Evolutionary conservation across 2,797 vertebrate genomes (phyloP), one percentile per base, ranked within the genome.

Genomic region (Micropoecilia bifurca): DNA sequence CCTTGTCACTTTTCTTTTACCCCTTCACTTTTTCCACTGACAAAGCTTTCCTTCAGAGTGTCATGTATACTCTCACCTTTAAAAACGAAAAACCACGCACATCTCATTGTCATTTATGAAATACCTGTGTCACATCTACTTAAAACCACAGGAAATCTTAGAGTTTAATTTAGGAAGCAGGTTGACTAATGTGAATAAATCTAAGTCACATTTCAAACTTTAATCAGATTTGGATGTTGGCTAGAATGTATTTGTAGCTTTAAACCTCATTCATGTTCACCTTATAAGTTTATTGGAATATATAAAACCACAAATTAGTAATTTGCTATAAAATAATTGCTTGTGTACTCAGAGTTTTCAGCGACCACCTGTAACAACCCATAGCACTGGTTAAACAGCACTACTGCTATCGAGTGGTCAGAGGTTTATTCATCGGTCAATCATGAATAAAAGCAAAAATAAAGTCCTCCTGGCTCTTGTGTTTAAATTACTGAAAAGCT

Each of bases 1-100:
- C 80, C 41, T 63, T 30, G 41, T 74, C 6, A 22, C 75, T 41
- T 79, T 79, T 78, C 1, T 3, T 50, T 69, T 28, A 43, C 68
- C 48, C 46, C 41, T 76, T 20, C 28, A 33, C 25, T 43, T 79
- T 69, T 79, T 73, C 75, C 66, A 45, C 30, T 47, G 3, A n/a
- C 39, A 10, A 61, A 25, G n/a, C 14, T 61, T 25, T 53, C 18
- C 57, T 66, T 10, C 33, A 73, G 6, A 46, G 77, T 73, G 45
- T 59, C 9, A 46, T 0, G 8, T 55, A 41, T 30, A 41, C 61
- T 68, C 25, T 43, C 18, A 41, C 4, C 18, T 45, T 50, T 8
- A 72, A 53, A 48, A 22, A n/a, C 3, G 22, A n/a, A 6, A 61
- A 63, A 10, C 22, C 69, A 20, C 48, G 43, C 4, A 43, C 20